phyloP scores from a whole-genome alignment of 2,797 vertebrate species.

The Euphonia xanthogaster region DNA sequence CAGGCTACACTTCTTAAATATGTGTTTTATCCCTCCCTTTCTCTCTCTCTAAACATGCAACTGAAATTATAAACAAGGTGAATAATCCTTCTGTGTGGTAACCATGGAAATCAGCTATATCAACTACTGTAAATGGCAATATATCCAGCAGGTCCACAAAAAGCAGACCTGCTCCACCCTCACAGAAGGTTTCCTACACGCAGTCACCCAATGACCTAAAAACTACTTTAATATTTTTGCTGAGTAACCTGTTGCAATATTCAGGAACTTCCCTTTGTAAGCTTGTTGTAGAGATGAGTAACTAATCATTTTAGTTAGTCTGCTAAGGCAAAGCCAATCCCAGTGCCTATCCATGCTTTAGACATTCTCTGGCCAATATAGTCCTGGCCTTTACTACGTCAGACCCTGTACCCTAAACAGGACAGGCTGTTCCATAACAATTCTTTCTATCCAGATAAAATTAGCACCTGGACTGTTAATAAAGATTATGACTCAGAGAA shows the following conservation, averaged over 20 bases:
- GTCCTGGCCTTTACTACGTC: not conserved
- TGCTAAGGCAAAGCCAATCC: not conserved
- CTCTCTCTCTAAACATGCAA: constrained; percentile 34
- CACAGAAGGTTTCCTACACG: not conserved
- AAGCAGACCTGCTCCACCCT: constrained; percentile 19
- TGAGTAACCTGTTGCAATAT: not conserved
- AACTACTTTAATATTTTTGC: not conserved
- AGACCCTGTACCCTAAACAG: not conserved
- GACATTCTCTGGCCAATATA: not conserved
- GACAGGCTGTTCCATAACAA: fast-evolving
- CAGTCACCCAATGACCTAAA: not conserved
- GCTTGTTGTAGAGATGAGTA: not conserved
- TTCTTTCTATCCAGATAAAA: not conserved
- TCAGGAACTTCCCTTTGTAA: not conserved
- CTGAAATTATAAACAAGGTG: constrained; percentile 68
- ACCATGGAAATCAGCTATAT: constrained; percentile 78
- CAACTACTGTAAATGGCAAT: constrained; percentile 60
- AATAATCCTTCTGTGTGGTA: constrained; percentile 67
- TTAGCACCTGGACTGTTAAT: not conserved
- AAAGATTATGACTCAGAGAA: not conserved
- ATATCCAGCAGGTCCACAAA: constrained; percentile 20
- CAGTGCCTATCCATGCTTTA: not conserved
- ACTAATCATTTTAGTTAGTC: not conserved
- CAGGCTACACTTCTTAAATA: constrained; percentile 45
- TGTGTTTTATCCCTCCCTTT: constrained; percentile 1